A percentile compares a stretch with the other conserved stretches of the same genome.
These are phyloP conservation scores for Heterotilapia buettikoferi DNA, from an alignment of 2,113 vertebrate species.

Conservation along the genomic window DNA sequence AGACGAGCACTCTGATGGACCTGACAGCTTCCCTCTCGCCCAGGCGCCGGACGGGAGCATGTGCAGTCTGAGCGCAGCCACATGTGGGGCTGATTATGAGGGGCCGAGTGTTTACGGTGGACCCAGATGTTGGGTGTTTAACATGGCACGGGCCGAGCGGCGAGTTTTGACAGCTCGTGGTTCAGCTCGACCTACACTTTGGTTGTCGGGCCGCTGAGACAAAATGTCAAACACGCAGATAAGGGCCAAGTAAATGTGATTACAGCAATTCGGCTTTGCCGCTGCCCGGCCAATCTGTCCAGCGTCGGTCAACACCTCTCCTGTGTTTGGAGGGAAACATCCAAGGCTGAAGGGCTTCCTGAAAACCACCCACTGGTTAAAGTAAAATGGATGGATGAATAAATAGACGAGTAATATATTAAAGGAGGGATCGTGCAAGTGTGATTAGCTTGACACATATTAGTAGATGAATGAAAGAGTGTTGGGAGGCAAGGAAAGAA, in stretches of 20 bases:
- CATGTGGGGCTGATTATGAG: conserved; percentile 56
- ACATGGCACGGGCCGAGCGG: conserved; percentile 42
- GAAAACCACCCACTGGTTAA: conserved; percentile 45
- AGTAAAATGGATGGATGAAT: not conserved
- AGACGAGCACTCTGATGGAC: not conserved
- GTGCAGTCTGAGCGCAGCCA: conserved; percentile 14
- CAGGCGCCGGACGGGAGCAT: conserved; percentile 13
- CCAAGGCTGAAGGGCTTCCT: conserved; percentile 38
- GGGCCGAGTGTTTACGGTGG: conserved; percentile 49
- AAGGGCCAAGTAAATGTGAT: conserved; percentile 54
- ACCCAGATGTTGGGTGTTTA: conserved; percentile 64
- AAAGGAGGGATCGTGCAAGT: not conserved
- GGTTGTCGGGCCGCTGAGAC: conserved; percentile 32
- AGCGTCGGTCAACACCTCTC: conserved; percentile 41
- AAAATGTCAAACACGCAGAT: conserved; percentile 55
- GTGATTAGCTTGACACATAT: not conserved
- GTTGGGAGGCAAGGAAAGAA: not conserved
- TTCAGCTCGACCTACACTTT: conserved; percentile 19
- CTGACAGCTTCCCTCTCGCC: conserved; percentile 23
- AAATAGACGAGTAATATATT: conserved; percentile 18
- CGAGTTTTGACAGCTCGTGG: conserved; percentile 45
- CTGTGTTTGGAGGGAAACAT: conserved; percentile 34
- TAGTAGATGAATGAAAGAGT: not conserved
- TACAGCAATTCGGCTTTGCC: not conserved
- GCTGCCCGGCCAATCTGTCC: conserved; percentile 11